Conservation (phyloP, 23 tunicate species). For the Styela clava region DNA sequence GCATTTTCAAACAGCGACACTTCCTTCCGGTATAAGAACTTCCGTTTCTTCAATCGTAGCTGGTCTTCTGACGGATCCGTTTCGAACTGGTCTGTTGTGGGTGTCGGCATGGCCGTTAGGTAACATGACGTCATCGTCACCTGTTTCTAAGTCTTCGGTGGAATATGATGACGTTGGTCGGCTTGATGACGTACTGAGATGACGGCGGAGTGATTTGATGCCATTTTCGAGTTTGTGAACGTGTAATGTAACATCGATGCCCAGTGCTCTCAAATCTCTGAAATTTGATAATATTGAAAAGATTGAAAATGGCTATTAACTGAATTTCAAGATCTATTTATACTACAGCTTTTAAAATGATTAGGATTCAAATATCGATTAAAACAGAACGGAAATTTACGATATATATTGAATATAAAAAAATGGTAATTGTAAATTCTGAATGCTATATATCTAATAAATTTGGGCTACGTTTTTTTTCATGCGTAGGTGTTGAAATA, state of each 20-base stretch:
- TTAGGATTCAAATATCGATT: too few species aligned
- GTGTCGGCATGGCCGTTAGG: background rate
- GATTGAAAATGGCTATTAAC: background rate
- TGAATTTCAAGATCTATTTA: background rate
- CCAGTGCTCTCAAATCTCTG: slow-evolving; percentile 64
- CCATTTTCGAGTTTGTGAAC: slow-evolving; percentile 55
- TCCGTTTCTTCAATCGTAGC: slow-evolving; percentile 1
- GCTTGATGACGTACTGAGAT: slow-evolving; percentile 39
- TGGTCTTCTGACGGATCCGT: background rate
- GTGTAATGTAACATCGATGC: slow-evolving; percentile 66
- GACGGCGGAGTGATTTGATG: slow-evolving; percentile 55
- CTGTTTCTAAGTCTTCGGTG: background rate
- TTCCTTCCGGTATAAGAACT: slow-evolving; percentile 3
- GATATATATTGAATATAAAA: too few species aligned
- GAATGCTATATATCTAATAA: too few species aligned
- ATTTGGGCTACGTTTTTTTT: too few species aligned
- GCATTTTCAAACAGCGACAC: slow-evolving; percentile 6
- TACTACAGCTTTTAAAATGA: too few species aligned
- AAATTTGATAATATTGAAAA: background rate
- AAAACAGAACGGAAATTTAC: too few species aligned
- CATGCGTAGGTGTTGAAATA: too few species aligned
- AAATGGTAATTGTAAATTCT: too few species aligned
- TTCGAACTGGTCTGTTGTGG: background rate
- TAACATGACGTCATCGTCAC: slow-evolving; percentile 11
- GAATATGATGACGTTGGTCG: slow-evolving; percentile 32